phyloP scores from a whole-genome alignment of 2,797 vertebrate species.

The Cossypha polioptera region DNA sequence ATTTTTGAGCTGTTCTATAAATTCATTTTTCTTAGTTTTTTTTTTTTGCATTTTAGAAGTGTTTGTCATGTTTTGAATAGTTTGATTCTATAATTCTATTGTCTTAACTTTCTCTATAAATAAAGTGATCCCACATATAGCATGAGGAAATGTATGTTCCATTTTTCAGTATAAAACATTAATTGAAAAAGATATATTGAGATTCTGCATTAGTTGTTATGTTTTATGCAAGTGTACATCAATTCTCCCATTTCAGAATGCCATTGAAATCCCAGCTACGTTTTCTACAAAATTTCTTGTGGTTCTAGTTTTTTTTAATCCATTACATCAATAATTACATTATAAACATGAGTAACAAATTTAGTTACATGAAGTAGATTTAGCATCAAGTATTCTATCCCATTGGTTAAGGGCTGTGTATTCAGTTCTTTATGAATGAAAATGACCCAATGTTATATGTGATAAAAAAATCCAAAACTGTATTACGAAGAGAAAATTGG shows the following conservation, averaged over 20 bases:
- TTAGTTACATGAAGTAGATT: background rate
- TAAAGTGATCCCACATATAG: background rate
- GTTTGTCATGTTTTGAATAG: background rate
- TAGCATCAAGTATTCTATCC: background rate
- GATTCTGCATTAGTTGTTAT: background rate
- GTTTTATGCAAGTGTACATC: background rate
- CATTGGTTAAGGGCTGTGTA: slow-evolving; percentile 3
- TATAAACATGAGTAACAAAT: slow-evolving; percentile 10
- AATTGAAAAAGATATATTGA: background rate
- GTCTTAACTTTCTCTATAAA: background rate
- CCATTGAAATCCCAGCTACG: background rate
- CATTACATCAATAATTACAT: background rate
- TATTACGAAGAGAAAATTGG: slow-evolving; percentile 19
- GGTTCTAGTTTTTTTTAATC: background rate
- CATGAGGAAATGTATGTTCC: background rate
- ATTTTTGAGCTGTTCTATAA: background rate
- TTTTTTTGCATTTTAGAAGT: background rate
- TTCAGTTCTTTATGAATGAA: background rate
- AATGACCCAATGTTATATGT: slow-evolving; percentile 3
- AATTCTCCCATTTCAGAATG: background rate
- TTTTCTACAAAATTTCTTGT: background rate
- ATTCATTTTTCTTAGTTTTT: too few species aligned
- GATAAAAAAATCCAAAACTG: background rate
- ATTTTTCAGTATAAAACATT: background rate
- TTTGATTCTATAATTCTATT: background rate